Evolutionary conservation across 2,888 invertebrate genomes (phyloP), one percentile per base, ranked within the genome.

Genomic region (Imbricaverruca yamaguchii): DNA sequence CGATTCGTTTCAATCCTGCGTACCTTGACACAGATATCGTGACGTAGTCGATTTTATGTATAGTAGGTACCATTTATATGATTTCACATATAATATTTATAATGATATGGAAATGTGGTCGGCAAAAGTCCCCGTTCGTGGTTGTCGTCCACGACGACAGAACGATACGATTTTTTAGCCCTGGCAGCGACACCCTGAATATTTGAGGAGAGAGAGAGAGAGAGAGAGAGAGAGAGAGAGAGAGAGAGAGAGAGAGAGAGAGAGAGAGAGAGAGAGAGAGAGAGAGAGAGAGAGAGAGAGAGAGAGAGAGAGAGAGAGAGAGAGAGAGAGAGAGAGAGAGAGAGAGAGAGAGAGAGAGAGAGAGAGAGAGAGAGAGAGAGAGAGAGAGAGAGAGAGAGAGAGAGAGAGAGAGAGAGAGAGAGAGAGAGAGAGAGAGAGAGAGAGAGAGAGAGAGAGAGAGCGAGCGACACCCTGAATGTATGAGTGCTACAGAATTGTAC

Each of bases 221-320:
- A 53, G 82, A 82, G 69, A 82, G n/a, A 82, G 69, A 61, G 67
- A 53, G 61, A 61, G 61, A 61, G 61, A 61, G 61, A 61, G 61
- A 61, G 61, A 61, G 61, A 61, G 61, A 61, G 61, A 61, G 61
- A 61, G 61, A 61, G 61, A 61, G 61, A 61, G 61, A 61, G 61
- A 69, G 25, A 69, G 69, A 69, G 25, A 69, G 69, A 69, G 25
- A 25, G 69, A 69, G 39, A 69, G 69, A 69, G 23, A 39, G 69
- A 69, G 39, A 69, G 69, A 69, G 39, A 69, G 39, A 69, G 69
- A 69, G 39, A 69, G 23, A 69, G 25, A 69, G 69, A 69, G 39
- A 25, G 39, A 23, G 39, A 69, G 23, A 69, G 25, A 69, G 69
- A 69, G 39, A 69, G 69, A 69, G 23, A 69, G 25, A 69, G 69